Conservation (phyloP, 1,140 invertebrate genomes). For the Danaus plexippus region DNA sequence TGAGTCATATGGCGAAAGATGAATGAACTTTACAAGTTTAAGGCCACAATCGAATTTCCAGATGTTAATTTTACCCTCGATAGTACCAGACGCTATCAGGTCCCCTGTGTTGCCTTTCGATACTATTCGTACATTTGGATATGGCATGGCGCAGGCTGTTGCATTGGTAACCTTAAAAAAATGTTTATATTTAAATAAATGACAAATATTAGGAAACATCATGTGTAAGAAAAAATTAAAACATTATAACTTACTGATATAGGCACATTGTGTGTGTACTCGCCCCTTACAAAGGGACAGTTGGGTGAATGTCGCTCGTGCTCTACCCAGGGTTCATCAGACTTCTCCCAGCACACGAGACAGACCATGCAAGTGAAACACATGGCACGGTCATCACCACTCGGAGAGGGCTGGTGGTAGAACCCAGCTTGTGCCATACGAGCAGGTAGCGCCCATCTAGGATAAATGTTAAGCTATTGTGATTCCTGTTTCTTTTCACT, state of each 20-base stretch:
- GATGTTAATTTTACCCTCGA: slow-evolving; percentile 71
- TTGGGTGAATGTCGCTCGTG: slow-evolving; percentile 93
- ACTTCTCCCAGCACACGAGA: slow-evolving; percentile 95
- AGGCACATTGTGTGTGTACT: slow-evolving; percentile 97
- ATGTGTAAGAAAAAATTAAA: slow-evolving; percentile 1
- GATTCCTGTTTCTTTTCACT: no score
- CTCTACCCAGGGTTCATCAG: slow-evolving; percentile 96
- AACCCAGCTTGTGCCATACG: slow-evolving; percentile 97
- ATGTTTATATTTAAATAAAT: no score
- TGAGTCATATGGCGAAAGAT: slow-evolving; percentile 60
- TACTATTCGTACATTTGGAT: slow-evolving; percentile 68
- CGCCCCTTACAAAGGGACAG: slow-evolving; percentile 94
- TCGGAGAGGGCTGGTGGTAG: slow-evolving; percentile 91
- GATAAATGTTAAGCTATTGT: slow-evolving; percentile 1
- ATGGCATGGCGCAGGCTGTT: slow-evolving; percentile 83
- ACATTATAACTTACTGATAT: slow-evolving; percentile 72
- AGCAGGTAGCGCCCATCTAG: slow-evolving; percentile 92
- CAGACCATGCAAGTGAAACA: slow-evolving; percentile 96
- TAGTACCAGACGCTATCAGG: slow-evolving; percentile 78
- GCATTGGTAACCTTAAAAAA: slow-evolving; percentile 81
- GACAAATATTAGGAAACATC: neutral
- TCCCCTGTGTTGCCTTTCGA: slow-evolving; percentile 76
- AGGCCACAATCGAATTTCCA: slow-evolving; percentile 85
- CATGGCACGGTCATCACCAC: slow-evolving; percentile 93
- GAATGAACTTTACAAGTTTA: slow-evolving; percentile 70